These are phyloP conservation scores for Taeniopygia guttata DNA, from an alignment of 2,797 vertebrate species.

Conservation along the genomic window DNA sequence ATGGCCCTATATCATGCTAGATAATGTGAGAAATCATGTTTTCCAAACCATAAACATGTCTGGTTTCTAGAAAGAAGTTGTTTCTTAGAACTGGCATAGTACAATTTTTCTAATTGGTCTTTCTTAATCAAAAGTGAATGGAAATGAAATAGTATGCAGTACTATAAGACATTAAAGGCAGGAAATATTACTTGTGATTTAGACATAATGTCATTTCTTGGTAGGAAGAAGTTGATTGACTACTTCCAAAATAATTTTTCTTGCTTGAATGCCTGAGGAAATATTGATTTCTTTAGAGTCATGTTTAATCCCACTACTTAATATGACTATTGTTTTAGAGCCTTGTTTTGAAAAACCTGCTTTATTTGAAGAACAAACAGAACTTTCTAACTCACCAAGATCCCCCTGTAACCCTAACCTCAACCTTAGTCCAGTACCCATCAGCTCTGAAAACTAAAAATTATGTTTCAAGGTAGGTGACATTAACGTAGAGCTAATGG, in stretches of 20 bases:
- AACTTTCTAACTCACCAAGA: neutral
- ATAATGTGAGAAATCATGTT: neutral
- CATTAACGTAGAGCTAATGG: neutral
- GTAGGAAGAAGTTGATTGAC: neutral
- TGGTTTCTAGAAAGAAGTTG: neutral
- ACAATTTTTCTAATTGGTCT: neutral
- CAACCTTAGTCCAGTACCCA: neutral
- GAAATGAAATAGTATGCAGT: neutral
- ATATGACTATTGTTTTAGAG: neutral
- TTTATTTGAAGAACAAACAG: neutral
- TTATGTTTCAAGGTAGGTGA: neutral
- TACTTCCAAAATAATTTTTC: neutral
- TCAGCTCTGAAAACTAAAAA: neutral
- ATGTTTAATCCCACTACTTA: neutral
- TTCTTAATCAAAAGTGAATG: neutral
- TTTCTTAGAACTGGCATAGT: neutral
- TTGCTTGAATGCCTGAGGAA: neutral
- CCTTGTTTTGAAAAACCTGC: neutral
- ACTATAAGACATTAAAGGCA: neutral
- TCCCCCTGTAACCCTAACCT: neutral
- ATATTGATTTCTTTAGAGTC: neutral
- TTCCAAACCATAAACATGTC: neutral
- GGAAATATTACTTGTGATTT: neutral
- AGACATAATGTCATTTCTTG: neutral
- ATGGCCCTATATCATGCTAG: neutral